Evolutionary conservation across 1,140 invertebrate species (phyloP), one percentile per base, ranked within the genome.

Genomic region (Riptortus pedestris): DNA sequence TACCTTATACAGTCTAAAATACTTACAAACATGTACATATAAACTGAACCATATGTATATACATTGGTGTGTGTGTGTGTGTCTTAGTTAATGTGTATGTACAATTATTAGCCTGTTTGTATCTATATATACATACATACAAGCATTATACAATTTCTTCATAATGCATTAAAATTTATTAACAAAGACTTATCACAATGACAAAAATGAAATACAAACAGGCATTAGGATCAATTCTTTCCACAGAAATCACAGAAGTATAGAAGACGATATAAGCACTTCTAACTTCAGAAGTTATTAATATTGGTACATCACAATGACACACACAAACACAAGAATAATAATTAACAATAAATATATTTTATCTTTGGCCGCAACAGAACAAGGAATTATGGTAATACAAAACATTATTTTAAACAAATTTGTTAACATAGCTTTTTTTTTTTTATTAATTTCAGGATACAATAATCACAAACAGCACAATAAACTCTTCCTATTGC

Each of bases 311-410:
- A 47, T n/a, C 4, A 47, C 18, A 20, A n/a, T 20, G n/a, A 47
- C 45, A 4, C 22, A 47, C 22, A 3, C 45, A 45, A 2, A 47
- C 45, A 47, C 22, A 47, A 47, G 18, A 47, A 47, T 47, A 47
- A 47, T 47, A 47, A n/a, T 20, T 47, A 47, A 47, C 45, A 47
- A 47, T 47, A 47, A 47, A 47, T 47, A 47, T 47, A 47, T 20
- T 47, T 47, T 47, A 47, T 47, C 45, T 47, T 47, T 47, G 45
- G 45, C 45, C 45, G 22, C 45, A 47, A 47, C 45, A 47, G 45
- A 47, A 20, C 18, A n/a, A 47, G 45, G 45, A 47, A 47, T 47
- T 20, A 47, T 47, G 45, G 45, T 47, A 47, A 47, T 47, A 47
- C 45, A 18, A 47, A 47, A n/a, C n/a, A n/a, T 47, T 47, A 20